Evolutionary conservation across 2,888 invertebrate species (phyloP).

Genomic region (Mesorhabditis spiculigera): DNA sequence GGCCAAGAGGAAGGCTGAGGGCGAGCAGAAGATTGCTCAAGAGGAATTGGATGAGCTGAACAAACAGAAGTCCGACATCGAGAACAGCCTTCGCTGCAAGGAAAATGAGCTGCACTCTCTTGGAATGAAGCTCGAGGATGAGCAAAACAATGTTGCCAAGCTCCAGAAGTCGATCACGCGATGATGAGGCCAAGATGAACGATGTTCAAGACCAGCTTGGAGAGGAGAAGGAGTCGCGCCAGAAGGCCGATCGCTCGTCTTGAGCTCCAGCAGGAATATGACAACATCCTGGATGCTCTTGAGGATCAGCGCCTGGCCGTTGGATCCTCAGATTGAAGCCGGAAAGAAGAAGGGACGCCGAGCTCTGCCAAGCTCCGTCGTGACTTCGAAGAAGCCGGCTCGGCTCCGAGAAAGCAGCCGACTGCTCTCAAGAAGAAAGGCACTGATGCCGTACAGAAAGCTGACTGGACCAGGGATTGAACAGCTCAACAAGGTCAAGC

Average conservation of each 20-base stretch:
- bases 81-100: constrained; percentile 59
- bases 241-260: constrained; percentile 35
- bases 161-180: constrained; percentile 98
- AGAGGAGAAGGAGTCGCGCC: constrained; percentile 61
- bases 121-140: constrained; percentile 94
- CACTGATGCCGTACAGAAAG: constrained; percentile 68
- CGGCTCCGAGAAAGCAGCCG: constrained; percentile 93
- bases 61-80: constrained; percentile 55
- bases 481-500: constrained; percentile 50
- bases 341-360: constrained; percentile 99
- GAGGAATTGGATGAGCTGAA: constrained; percentile 55
- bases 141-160: constrained; percentile 92
- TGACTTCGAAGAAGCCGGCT: constrained; percentile 94
- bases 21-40: constrained; percentile 58
- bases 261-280: constrained; percentile 85
- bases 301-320: constrained; percentile 88
- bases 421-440: constrained; percentile 98
- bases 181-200: constrained; percentile 73
- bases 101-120: constrained; percentile 96
- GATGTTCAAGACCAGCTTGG: constrained; percentile 99
- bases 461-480: constrained; percentile 90
- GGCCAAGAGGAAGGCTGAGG: constrained; percentile 57
- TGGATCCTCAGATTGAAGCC: constrained; percentile 71
- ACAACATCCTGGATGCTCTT: constrained; percentile 89
- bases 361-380: constrained; percentile 94